Conservation (phyloP, 2,113 vertebrate genomes). For the Oenanthe oenanthe region DNA sequence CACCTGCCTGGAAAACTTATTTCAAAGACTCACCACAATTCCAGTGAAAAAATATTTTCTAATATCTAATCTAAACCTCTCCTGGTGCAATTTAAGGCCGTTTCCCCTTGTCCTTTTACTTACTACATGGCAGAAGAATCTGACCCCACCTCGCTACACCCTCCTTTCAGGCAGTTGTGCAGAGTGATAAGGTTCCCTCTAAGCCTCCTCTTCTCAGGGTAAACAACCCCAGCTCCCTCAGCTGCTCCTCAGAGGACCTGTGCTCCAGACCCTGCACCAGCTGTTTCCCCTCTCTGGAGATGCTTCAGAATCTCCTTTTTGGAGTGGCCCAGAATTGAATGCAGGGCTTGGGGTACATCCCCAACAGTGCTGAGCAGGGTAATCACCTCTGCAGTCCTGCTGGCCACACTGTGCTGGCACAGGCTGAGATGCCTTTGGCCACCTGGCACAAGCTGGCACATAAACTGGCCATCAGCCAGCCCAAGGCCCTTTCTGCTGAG, state of each 20-base stretch:
- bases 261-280: not conserved
- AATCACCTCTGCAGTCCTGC: not conserved
- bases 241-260: not conserved
- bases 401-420: not conserved
- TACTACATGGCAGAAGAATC: not conserved
- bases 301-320: not conserved
- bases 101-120: not conserved
- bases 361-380: not conserved
- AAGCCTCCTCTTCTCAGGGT: not conserved
- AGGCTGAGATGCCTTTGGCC: not conserved
- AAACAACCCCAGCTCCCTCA: not conserved
- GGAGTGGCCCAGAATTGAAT: not conserved
- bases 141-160: fast-evolving
- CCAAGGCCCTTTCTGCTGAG: not conserved
- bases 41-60: not conserved
- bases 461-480: not conserved
- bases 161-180: not conserved
- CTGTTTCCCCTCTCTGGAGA: not conserved
- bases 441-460: fast-evolving
- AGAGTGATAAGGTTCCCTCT: not conserved
- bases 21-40: not conserved
- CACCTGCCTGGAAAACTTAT: not conserved
- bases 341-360: not conserved
- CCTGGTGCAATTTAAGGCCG: not conserved
- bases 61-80: not conserved